Conservation (phyloP, 2,113 vertebrate genomes). For the Piprites chloris region DNA sequence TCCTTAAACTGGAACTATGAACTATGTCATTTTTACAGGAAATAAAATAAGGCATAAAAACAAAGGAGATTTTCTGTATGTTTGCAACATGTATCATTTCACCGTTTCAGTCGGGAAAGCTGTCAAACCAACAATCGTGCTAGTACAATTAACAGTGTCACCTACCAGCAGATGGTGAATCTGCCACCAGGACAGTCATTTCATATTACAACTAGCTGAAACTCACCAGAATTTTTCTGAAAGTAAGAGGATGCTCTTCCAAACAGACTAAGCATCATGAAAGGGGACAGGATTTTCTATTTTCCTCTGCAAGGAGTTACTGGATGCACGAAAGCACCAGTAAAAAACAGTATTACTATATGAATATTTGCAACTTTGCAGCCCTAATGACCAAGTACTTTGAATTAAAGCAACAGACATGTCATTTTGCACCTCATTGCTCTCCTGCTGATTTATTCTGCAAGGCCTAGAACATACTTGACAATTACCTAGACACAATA, state of each 20-base stretch:
- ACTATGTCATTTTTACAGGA: neutral
- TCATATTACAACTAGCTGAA: neutral
- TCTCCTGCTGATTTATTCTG: neutral
- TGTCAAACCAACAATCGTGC: neutral
- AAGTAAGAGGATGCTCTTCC: neutral
- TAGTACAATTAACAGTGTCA: neutral
- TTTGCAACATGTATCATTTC: neutral
- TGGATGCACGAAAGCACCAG: neutral
- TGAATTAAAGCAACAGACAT: neutral
- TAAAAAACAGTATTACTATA: neutral
- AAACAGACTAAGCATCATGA: neutral
- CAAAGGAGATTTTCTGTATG: neutral
- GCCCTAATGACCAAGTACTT: neutral
- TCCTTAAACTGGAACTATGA: neutral
- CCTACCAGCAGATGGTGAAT: neutral
- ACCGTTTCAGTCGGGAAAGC: neutral
- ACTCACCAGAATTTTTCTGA: neutral
- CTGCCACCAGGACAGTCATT: neutral
- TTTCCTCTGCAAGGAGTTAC: neutral
- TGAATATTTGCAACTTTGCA: neutral
- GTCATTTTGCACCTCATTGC: neutral
- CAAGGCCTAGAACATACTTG: neutral
- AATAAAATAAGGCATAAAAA: neutral
- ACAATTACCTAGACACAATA: neutral
- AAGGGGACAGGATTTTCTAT: neutral